phyloP scores from a whole-genome alignment of 2,797 vertebrate species.

The Amblyraja radiata region DNA sequence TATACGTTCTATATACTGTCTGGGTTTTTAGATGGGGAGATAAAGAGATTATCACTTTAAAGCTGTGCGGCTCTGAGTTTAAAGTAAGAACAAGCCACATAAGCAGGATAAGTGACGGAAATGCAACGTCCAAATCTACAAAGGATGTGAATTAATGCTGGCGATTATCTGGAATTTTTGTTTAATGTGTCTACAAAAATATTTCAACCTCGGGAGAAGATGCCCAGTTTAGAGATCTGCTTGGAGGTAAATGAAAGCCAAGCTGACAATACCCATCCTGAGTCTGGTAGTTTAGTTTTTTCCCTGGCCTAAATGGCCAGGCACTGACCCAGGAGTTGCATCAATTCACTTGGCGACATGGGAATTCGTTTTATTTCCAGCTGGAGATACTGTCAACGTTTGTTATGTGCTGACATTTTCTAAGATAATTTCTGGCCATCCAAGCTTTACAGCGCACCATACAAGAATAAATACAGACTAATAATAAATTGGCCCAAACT shows the following conservation, averaged over 20 bases:
- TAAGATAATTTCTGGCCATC: background rate
- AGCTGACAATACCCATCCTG: too few species aligned
- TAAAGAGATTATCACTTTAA: background rate
- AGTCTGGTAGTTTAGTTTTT: too few species aligned
- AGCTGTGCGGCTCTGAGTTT: background rate
- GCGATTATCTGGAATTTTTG: background rate
- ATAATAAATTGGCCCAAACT: background rate
- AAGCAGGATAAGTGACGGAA: background rate
- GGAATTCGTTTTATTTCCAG: background rate
- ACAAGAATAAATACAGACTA: background rate
- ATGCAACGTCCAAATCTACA: background rate
- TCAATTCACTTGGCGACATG: background rate
- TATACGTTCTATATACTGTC: background rate
- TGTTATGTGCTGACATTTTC: background rate
- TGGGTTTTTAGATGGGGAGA: background rate
- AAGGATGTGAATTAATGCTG: background rate
- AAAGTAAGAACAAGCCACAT: background rate
- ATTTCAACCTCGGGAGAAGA: background rate
- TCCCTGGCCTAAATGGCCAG: too few species aligned
- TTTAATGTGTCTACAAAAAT: background rate
- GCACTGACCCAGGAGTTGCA: too few species aligned
- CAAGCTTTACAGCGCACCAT: too few species aligned
- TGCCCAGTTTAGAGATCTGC: background rate
- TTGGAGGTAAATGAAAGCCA: too few species aligned
- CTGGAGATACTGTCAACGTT: background rate